phyloP scores from a whole-genome alignment of 2,888 invertebrate species.

The Melanargia galathea region DNA sequence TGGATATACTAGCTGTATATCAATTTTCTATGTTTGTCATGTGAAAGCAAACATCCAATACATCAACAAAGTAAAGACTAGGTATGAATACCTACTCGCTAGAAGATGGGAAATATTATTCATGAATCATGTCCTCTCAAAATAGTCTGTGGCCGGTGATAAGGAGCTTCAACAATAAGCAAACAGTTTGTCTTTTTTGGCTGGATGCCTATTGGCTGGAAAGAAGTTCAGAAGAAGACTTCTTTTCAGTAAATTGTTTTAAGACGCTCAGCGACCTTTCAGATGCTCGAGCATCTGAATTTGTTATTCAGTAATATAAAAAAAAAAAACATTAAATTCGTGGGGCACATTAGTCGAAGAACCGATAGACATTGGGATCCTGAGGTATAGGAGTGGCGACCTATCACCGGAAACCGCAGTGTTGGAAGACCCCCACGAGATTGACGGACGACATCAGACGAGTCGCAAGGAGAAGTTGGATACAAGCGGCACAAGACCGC shows the following conservation, averaged over 20 bases:
- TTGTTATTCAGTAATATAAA: background rate
- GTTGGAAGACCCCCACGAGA: too few relatives aligned
- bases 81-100: background rate
- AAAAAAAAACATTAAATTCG: too few relatives aligned
- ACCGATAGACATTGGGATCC: too few relatives aligned
- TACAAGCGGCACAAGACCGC: too few relatives aligned
- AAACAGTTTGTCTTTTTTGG: background rate
- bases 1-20: slow-evolving; percentile 13
- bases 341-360: too few relatives aligned
- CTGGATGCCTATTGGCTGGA: background rate
- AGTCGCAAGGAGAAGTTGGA: too few relatives aligned
- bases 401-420: too few relatives aligned
- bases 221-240: background rate
- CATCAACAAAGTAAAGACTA: slow-evolving; percentile 2
- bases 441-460: too few relatives aligned
- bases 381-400: too few relatives aligned
- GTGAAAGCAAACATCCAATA: slow-evolving; percentile 11
- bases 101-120: slow-evolving; percentile 4
- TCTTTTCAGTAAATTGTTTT: background rate
- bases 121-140: background rate
- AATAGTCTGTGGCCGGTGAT: background rate
- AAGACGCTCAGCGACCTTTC: background rate
- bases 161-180: background rate
- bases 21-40: too few relatives aligned
- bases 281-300: background rate